Evolutionary conservation across 2,888 invertebrate genomes (phyloP), one percentile per base, ranked within the genome.

Genomic region (Xanthia togata): DNA sequence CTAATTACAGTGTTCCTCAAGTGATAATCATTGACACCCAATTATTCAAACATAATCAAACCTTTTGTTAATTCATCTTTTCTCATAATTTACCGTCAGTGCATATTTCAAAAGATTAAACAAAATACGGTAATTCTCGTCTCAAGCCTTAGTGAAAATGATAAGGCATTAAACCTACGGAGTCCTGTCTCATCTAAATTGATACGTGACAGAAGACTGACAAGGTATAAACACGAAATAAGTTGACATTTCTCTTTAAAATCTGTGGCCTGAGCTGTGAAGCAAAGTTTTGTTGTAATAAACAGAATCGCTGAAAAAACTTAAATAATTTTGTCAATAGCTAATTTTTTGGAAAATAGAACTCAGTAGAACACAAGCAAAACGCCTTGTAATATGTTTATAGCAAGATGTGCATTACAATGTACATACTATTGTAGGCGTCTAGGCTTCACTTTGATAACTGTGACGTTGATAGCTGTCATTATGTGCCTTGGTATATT

Each of bases 101-200:
- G 87, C 84, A 88, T 89, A 91, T 90, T 92, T 90, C 84, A 82
- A 81, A 87, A 91, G 90, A 92, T 93, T 89, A 88, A 35, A 91
- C 85, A 87, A 79, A 84, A 82, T 86, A 76, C 75, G 65, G 87
- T 90, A 88, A 90, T 89, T 88, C 82, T 84, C 74, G 73, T 79
- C 82, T 72, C 63, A 69, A 77, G 70, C 68, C 67, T 65, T 35
- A 73, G 76, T 75, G 84, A 85, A 87, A 89, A 82, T 85, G 55
- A 86, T 87, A 60, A 78, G 41, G 76, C 38, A 85, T 87, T 85
- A 82, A 83, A 74, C 82, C 67, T 65, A 75, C 64, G 17, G 59
- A 60, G 64, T 55, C 74, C 60, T 70, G 70, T 75, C 71, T 74
- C 65, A 60, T 81, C 85, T 76, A 81, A 87, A 83, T 78, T 79